phyloP scores from a whole-genome alignment of 2,797 vertebrate genomes.

The Hydrolagus colliei region DNA sequence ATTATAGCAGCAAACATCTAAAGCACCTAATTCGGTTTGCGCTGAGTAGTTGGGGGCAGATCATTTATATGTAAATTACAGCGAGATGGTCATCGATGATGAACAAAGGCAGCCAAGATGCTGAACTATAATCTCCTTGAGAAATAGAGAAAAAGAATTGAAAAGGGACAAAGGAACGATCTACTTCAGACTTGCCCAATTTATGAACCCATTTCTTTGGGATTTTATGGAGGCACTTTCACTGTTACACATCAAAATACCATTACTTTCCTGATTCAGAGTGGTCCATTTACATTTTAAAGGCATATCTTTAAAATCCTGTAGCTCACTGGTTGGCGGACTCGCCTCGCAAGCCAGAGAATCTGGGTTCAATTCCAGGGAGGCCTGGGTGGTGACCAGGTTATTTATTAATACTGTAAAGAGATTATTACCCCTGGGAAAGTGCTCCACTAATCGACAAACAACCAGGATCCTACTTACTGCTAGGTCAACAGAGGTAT shows the following conservation, averaged over 20 bases:
- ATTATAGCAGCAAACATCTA: neutral
- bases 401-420: no score
- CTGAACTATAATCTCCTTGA: neutral
- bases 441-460: no score
- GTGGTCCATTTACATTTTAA: neutral
- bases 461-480: no score
- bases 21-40: neutral
- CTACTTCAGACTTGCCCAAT: neutral
- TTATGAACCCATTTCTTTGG: neutral
- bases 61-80: conserved; percentile 12
- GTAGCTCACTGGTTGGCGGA: no score
- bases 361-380: no score
- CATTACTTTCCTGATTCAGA: neutral
- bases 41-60: neutral
- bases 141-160: neutral
- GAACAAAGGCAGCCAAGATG: conserved; percentile 1
- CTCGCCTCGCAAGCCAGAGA: no score
- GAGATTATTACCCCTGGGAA: no score
- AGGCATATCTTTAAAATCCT: no score
- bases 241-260: neutral
- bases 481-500: no score
- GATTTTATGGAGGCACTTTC: neutral
- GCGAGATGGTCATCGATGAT: neutral
- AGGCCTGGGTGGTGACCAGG: no score
- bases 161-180: neutral